Conservation (phyloP, 37 sponge, comb jelly and placozoan species). For the Crambe crambe region DNA sequence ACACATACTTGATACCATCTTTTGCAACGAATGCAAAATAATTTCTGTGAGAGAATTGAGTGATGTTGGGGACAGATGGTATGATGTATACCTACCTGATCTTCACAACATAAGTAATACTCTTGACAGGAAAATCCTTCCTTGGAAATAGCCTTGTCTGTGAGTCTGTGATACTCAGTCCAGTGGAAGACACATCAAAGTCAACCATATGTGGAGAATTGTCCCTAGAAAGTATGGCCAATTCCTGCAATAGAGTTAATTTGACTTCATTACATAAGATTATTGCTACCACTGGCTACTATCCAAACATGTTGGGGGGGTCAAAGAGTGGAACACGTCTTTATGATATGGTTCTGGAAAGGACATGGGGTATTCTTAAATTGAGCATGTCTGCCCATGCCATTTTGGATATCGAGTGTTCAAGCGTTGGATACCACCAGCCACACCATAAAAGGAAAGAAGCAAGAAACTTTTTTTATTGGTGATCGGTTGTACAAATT, state of each 20-base stretch:
- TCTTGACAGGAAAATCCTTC: conserved; percentile 44
- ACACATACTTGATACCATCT: conserved; percentile 41
- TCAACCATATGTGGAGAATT: conserved; percentile 22
- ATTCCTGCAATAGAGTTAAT: conserved; percentile 24
- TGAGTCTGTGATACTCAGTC: conserved; percentile 38
- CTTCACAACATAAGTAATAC: conserved; percentile 64
- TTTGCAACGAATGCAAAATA: conserved; percentile 63
- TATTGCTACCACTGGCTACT: too few species aligned
- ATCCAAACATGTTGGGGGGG: too few species aligned
- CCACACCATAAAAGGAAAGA: too few species aligned
- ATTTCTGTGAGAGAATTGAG: conserved; percentile 16
- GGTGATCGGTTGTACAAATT: too few species aligned
- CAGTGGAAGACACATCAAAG: conserved; percentile 36
- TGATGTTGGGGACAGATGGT: neutral
- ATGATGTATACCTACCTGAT: conserved; percentile 38
- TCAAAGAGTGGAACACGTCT: too few species aligned
- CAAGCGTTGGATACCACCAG: too few species aligned
- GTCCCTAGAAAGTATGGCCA: conserved; percentile 2
- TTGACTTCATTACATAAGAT: too few species aligned
- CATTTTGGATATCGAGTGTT: too few species aligned
- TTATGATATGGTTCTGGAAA: too few species aligned
- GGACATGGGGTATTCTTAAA: too few species aligned
- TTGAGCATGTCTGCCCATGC: too few species aligned
- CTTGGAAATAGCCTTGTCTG: conserved; percentile 28
- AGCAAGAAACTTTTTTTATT: too few species aligned